phyloP scores from a whole-genome alignment of 2,113 vertebrate genomes.

The Notarius lentiginosus region DNA sequence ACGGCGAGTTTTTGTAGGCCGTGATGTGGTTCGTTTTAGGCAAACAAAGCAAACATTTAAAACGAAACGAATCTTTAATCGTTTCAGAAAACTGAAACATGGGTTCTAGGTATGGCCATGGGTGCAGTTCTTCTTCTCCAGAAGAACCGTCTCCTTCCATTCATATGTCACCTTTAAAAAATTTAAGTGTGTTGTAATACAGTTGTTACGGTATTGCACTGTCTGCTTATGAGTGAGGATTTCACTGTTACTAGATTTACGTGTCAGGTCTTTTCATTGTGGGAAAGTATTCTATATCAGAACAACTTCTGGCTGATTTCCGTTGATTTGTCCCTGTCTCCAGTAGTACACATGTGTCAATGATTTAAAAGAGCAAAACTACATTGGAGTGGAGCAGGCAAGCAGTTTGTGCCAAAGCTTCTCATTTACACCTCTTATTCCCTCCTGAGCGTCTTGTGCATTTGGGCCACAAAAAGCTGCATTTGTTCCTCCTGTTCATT shows the following conservation, averaged over 20 bases:
- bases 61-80: too few relatives aligned
- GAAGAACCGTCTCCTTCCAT: too few relatives aligned
- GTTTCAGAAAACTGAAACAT: too few relatives aligned
- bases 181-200: constrained; percentile 41
- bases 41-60: too few relatives aligned
- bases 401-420: constrained; percentile 52
- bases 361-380: constrained; percentile 74
- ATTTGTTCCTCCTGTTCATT: constrained; percentile 54
- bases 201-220: neutral
- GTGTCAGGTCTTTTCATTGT: constrained; percentile 18
- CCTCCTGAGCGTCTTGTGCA: constrained; percentile 58
- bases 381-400: constrained; percentile 62
- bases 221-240: constrained; percentile 6
- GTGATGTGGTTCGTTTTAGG: too few relatives aligned
- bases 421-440: constrained; percentile 69
- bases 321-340: constrained; percentile 71
- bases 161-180: neutral
- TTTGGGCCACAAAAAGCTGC: constrained; percentile 65
- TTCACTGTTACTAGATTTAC: constrained; percentile 42
- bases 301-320: constrained; percentile 66
- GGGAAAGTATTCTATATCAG: constrained; percentile 60
- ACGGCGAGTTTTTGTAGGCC: too few relatives aligned
- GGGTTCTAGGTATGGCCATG: too few relatives aligned
- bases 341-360: constrained; percentile 66
- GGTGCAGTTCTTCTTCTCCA: too few relatives aligned